Evolutionary conservation across 1,140 invertebrate genomes (phyloP).

Genomic region (Charaxes varanes): DNA sequence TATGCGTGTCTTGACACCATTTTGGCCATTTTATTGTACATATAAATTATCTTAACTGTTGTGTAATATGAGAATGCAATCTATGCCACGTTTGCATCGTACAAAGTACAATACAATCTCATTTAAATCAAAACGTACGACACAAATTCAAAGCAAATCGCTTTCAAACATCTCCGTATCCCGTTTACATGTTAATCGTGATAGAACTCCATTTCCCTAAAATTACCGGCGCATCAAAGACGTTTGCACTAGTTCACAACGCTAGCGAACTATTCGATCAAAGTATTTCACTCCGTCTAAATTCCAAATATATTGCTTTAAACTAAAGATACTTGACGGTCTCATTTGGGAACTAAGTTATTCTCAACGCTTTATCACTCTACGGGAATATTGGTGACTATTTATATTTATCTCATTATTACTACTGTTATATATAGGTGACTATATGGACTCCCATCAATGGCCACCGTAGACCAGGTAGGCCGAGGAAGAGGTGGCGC

Average conservation of each 20-base stretch:
- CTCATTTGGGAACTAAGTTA: conserved; percentile 1
- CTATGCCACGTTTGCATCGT: no score
- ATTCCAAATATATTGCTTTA: neutral
- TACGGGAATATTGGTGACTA: no score
- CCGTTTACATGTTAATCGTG: neutral
- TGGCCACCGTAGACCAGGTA: no score
- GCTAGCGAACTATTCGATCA: neutral
- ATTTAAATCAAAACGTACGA: neutral
- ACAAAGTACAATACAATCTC: no score
- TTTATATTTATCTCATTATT: no score
- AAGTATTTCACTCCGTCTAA: neutral
- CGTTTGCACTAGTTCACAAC: neutral
- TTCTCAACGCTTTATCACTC: conserved; percentile 1
- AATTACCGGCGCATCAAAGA: neutral
- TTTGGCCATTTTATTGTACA: no score
- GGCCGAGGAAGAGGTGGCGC: no score
- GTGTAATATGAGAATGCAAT: no score
- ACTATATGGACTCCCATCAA: no score
- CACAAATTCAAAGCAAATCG: neutral
- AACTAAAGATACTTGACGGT: neutral
- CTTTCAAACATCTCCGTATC: neutral
- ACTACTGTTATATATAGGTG: no score
- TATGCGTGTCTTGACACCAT: no score
- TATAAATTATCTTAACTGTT: no score
- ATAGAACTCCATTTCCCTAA: conserved; percentile 3